A percentile compares a stretch with the other conserved stretches of the same genome.
Evolutionary conservation across 1,140 invertebrate genomes (phyloP).

Genomic region (Idris sp.): DNA sequence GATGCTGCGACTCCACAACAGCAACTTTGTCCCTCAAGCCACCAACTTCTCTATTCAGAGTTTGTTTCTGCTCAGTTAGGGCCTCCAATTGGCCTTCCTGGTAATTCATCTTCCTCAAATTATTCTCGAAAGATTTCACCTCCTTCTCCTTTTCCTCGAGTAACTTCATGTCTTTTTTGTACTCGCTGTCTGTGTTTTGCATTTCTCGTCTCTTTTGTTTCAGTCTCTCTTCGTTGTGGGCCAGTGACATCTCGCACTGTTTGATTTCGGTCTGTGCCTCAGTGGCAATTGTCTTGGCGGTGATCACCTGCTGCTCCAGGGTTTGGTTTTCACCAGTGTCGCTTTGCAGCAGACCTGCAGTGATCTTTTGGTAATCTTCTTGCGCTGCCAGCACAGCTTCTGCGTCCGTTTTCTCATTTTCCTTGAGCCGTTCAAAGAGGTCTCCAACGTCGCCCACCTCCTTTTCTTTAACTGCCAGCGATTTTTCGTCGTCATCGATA

Average conservation of each 20-base stretch:
- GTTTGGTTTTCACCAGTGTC: slow-evolving; percentile 91
- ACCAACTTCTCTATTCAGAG: slow-evolving; percentile 79
- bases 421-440: slow-evolving; percentile 85
- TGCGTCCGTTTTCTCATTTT: slow-evolving; percentile 83
- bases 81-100: slow-evolving; percentile 82
- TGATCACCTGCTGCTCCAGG: slow-evolving; percentile 92
- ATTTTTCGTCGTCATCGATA: slow-evolving; percentile 84
- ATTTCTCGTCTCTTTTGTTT: slow-evolving; percentile 84
- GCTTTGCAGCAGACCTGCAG: slow-evolving; percentile 87
- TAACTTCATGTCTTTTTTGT: slow-evolving; percentile 84
- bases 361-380: slow-evolving; percentile 89
- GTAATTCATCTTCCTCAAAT: slow-evolving; percentile 82
- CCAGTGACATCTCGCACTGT: slow-evolving; percentile 87
- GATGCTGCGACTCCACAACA: slow-evolving; percentile 82
- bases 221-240: slow-evolving; percentile 84
- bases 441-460: slow-evolving; percentile 82
- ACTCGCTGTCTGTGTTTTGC: slow-evolving; percentile 84
- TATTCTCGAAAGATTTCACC: slow-evolving; percentile 79
- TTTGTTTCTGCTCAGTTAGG: slow-evolving; percentile 78
- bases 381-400: slow-evolving; percentile 86
- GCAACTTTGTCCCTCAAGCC: slow-evolving; percentile 80
- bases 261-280: slow-evolving; percentile 89
- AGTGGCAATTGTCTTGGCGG: slow-evolving; percentile 85
- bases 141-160: slow-evolving; percentile 82
- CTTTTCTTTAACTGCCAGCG: slow-evolving; percentile 82